Evolutionary conservation across 2,888 invertebrate species (phyloP).

Genomic region (Chloroclystis v-ata): DNA sequence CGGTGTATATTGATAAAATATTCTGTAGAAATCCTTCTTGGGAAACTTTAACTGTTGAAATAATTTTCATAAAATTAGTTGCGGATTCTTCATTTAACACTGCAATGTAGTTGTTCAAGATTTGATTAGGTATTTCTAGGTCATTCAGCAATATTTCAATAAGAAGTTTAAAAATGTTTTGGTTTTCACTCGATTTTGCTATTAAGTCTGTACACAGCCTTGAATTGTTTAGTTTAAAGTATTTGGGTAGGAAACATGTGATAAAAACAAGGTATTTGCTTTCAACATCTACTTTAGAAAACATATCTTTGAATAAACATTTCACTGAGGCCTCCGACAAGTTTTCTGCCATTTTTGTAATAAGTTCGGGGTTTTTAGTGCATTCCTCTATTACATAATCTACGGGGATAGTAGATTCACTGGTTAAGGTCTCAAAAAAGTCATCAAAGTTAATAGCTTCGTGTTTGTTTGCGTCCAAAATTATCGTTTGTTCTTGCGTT

Average conservation of each 20-base stretch:
- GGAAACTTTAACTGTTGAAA: conserved; percentile 37
- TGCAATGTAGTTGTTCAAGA: conserved; percentile 46
- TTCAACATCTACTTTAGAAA: conserved; percentile 28
- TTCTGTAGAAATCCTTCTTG: conserved; percentile 42
- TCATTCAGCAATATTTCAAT: conserved; percentile 42
- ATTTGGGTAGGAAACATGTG: conserved; percentile 39
- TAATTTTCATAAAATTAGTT: conserved; percentile 33
- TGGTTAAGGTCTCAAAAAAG: conserved; percentile 37
- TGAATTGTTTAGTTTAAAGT: conserved; percentile 41
- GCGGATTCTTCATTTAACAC: conserved; percentile 32
- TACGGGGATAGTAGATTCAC: conserved; percentile 35
- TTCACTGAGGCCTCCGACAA: conserved; percentile 37
- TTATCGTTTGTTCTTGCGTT: conserved; percentile 2
- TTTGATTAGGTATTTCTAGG: conserved; percentile 34
- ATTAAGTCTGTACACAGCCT: conserved; percentile 46
- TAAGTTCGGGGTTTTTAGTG: conserved; percentile 30
- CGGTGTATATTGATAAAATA: conserved; percentile 41
- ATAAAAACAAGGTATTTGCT: conserved; percentile 36
- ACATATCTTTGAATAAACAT: conserved; percentile 41
- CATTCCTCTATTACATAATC: conserved; percentile 39
- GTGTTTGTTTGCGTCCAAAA: conserved; percentile 9
- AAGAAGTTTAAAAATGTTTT: conserved; percentile 34
- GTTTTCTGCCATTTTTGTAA: conserved; percentile 37
- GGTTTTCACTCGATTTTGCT: conserved; percentile 36
- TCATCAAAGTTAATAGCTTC: conserved; percentile 26